Evolutionary conservation across 2,888 invertebrate species (phyloP), one percentile per base, ranked within the genome.

Genomic region (Ormyrus rosae): DNA sequence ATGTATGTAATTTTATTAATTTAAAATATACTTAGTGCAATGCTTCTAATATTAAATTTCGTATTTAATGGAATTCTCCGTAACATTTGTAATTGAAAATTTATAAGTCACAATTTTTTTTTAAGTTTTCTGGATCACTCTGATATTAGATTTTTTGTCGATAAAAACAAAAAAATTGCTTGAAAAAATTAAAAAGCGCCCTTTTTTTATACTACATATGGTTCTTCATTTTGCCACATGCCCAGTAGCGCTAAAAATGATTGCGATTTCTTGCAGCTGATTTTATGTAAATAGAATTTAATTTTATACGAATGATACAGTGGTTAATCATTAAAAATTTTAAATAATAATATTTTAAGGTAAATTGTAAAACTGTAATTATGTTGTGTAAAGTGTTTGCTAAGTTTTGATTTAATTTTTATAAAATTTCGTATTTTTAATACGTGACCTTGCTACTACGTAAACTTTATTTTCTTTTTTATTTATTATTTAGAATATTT

Each of bases 241-340:
- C 11, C 11, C 2, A 63, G 10, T 11, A 64, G 55, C 72, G 72
- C 63, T 11, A 6, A 55, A 13, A 46, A 6, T 60, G 51, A 63
- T 72, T 63, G 72, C 72, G 55, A 19, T n/a, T 34, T 72, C 13
- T 72, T 64, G 72, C 72, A 64, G 48, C 60, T 71, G 60, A 60
- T 13, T 64, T 63, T 45, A 51, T 72, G 72, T 72, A 72, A 72
- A 72, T 61, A 72, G 10, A 34, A 34, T 34, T 34, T 34, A 34
- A 34, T 34, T 34, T 34, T 34, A 34, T 34, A 34, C 34, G 3
- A 34, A 34, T 34, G 34, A 34, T 34, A 34, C 34, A 34, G 34
- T 34, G 3, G 34, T 34, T 34, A 4, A 34, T 45, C 9, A 72
- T 7, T 0, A 46, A 9, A 13, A 11, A n/a, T 4, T 34, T 55